Evolutionary conservation across 2,113 vertebrate species (phyloP).

Genomic region (Tringa solitaria): DNA sequence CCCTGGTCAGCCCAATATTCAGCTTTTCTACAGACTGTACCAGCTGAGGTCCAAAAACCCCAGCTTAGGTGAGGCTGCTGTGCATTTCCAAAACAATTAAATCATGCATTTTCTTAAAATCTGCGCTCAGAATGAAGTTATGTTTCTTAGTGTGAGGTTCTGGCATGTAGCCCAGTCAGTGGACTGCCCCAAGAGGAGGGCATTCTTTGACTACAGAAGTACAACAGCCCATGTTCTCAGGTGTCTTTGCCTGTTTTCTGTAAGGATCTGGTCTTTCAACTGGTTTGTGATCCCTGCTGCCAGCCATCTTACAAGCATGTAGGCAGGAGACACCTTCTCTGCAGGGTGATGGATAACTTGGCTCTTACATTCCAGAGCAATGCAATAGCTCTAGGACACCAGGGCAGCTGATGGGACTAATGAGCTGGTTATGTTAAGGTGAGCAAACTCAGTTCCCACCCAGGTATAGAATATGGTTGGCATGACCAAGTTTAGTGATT

Average conservation of each 20-base stretch:
- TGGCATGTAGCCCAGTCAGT: background rate
- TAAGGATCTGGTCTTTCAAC: background rate
- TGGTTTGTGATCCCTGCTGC: background rate
- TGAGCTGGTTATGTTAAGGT: background rate
- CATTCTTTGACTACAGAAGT: background rate
- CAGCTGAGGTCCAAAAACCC: background rate
- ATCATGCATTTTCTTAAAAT: background rate
- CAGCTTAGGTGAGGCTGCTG: fast-evolving
- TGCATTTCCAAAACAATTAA: background rate
- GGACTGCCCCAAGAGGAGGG: background rate
- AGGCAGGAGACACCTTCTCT: background rate
- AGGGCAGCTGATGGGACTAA: background rate
- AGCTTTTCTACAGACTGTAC: background rate
- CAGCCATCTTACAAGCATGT: background rate
- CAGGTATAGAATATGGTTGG: background rate
- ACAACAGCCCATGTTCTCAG: background rate
- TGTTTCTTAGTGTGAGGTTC: background rate
- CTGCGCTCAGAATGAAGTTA: background rate
- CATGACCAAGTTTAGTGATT: background rate
- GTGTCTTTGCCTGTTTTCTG: background rate
- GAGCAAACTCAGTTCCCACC: background rate
- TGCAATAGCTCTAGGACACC: background rate
- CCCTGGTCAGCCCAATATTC: background rate
- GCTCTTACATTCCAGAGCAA: background rate
- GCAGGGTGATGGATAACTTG: background rate